Evolutionary conservation across 2,888 invertebrate genomes (phyloP).

Genomic region (Napeogenes inachia): DNA sequence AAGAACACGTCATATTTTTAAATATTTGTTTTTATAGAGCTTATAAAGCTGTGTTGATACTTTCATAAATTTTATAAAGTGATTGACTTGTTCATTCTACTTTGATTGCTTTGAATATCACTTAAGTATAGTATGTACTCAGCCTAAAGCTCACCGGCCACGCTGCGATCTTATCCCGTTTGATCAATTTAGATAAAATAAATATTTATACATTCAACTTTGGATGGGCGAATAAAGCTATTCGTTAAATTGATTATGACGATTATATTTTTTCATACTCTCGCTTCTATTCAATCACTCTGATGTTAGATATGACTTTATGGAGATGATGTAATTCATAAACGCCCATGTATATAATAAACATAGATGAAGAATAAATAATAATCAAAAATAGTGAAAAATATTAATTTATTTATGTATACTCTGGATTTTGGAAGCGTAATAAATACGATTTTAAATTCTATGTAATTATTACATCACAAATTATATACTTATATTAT

Average conservation of each 20-base stretch:
- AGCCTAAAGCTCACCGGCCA: slow-evolving; percentile 43
- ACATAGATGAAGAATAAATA: slow-evolving; percentile 31
- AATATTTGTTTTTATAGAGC: not conserved
- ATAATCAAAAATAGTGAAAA: slow-evolving; percentile 67
- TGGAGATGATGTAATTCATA: slow-evolving; percentile 24
- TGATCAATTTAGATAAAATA: slow-evolving; percentile 78
- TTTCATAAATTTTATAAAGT: slow-evolving; percentile 4
- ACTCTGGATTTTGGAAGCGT: slow-evolving; percentile 75
- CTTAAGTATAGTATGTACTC: slow-evolving; percentile 21
- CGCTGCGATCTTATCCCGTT: slow-evolving; percentile 72
- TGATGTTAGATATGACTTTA: slow-evolving; percentile 50
- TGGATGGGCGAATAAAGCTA: slow-evolving; percentile 73
- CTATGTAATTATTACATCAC: slow-evolving; percentile 75
- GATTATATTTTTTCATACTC: slow-evolving; percentile 51
- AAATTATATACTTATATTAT: slow-evolving; percentile 68
- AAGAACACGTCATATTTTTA: not conserved
- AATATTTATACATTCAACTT: slow-evolving; percentile 75
- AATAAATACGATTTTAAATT: slow-evolving; percentile 73
- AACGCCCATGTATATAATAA: not conserved
- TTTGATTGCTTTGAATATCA: slow-evolving; percentile 8
- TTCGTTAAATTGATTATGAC: slow-evolving; percentile 74
- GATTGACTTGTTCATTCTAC: slow-evolving; percentile 10
- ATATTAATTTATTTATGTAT: slow-evolving; percentile 76
- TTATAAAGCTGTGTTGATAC: not conserved
- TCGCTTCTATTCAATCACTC: slow-evolving; percentile 59